Evolutionary conservation across 2,113 vertebrate species (phyloP).

Genomic region (Myrmecophaga tridactyla): DNA sequence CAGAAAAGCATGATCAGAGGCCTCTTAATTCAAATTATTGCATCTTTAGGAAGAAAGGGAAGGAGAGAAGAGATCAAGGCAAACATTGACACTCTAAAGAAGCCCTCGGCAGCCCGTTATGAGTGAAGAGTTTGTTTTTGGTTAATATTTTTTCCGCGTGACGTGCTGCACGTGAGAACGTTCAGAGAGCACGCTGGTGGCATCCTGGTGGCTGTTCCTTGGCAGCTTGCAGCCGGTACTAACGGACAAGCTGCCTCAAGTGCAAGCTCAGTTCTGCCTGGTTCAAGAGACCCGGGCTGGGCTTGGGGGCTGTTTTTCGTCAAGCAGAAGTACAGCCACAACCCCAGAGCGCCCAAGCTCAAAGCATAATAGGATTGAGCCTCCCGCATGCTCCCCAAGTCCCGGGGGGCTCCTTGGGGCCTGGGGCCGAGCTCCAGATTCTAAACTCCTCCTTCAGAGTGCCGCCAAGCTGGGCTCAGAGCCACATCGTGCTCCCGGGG

Average conservation of each 20-base stretch:
- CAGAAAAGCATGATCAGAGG: not conserved
- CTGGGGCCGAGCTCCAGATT: not conserved
- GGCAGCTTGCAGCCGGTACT: slow-evolving; percentile 74
- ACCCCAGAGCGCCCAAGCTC: slow-evolving; percentile 65
- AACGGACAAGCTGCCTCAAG: slow-evolving; percentile 71
- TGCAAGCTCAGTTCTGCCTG: slow-evolving; percentile 38
- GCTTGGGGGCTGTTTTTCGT: slow-evolving; percentile 69
- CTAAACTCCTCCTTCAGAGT: not conserved
- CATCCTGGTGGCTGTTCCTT: slow-evolving; percentile 74
- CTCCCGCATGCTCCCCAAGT: not conserved
- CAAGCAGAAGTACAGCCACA: slow-evolving; percentile 65
- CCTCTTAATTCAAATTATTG: slow-evolving; percentile 45
- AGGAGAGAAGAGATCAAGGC: not conserved
- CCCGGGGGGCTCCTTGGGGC: not conserved
- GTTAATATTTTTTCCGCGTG: slow-evolving; percentile 80
- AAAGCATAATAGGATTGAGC: slow-evolving; percentile 64
- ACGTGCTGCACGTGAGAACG: slow-evolving; percentile 76
- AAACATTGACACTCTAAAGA: slow-evolving; percentile 53
- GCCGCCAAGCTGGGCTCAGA: not conserved
- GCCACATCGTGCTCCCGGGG: rapidly evolving
- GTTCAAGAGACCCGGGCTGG: slow-evolving; percentile 37
- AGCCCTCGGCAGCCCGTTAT: slow-evolving; percentile 61
- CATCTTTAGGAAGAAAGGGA: slow-evolving; percentile 64
- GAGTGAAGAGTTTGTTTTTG: slow-evolving; percentile 74
- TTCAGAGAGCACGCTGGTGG: slow-evolving; percentile 75